These are phyloP conservation scores for Porites australiensis DNA, from an alignment of 64 coral and sea anemone species.

Conservation along the genomic window DNA sequence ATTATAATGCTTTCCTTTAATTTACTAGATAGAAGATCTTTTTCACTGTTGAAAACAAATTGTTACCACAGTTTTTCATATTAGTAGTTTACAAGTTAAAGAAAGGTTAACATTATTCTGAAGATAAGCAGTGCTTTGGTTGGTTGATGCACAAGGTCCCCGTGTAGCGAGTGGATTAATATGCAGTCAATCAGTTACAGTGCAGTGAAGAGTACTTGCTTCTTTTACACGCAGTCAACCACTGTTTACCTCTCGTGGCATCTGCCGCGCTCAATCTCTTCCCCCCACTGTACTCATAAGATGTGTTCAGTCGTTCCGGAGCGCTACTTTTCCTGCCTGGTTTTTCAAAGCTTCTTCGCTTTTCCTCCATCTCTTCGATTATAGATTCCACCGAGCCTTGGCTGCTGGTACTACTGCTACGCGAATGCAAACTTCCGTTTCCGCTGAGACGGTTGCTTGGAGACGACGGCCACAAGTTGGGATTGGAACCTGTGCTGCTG, in stretches of 20 bases:
- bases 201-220: background rate
- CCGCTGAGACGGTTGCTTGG: conserved; percentile 13
- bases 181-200: background rate
- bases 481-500: conserved; percentile 41
- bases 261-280: background rate
- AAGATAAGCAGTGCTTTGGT: background rate
- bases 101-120: conserved; percentile 7
- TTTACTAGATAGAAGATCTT: too few species aligned
- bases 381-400: conserved; percentile 55
- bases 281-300: background rate
- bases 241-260: conserved; percentile 46
- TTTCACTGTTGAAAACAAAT: too few species aligned
- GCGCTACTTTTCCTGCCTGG: conserved; percentile 14
- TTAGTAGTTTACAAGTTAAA: background rate
- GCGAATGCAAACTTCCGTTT: conserved; percentile 21
- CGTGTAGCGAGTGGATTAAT: background rate
- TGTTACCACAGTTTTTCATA: background rate
- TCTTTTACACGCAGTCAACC: background rate
- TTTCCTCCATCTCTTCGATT: conserved; percentile 59
- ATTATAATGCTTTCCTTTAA: too few species aligned
- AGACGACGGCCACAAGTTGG: background rate
- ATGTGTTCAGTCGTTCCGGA: conserved; percentile 1
- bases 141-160: background rate
- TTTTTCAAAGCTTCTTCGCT: conserved; percentile 54
- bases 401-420: conserved; percentile 28